Conservation (phyloP, 2,888 invertebrate genomes). For the Mesochorus sp. region DNA sequence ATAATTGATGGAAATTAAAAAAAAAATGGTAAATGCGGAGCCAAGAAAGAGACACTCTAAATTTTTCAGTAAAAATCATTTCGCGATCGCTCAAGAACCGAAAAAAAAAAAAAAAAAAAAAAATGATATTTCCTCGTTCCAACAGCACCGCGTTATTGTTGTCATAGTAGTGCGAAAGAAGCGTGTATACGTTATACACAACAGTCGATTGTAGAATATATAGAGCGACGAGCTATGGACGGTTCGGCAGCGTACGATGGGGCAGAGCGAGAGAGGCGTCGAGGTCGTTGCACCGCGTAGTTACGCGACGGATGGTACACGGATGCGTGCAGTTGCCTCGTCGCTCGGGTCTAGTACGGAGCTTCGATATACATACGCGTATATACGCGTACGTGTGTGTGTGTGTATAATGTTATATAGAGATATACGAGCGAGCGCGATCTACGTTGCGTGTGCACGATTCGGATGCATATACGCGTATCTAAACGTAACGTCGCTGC, state of each 20-base stretch:
- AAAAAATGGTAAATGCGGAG: no score
- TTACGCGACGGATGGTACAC: constrained; percentile 74
- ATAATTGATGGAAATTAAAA: no score
- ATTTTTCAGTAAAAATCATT: no score
- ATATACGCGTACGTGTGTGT: not conserved
- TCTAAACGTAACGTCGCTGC: no score
- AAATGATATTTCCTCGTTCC: no score
- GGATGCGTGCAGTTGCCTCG: constrained; percentile 67
- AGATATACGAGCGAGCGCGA: no score
- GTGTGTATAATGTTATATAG: constrained; percentile 7
- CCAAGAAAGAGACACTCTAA: no score
- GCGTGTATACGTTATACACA: not conserved
- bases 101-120: no score
- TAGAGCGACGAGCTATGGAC: constrained; percentile 29
- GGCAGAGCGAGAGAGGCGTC: constrained; percentile 64
- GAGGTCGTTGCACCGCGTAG: constrained; percentile 77
- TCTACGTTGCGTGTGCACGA: no score
- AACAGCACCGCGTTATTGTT: no score
- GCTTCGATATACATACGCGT: constrained; percentile 30
- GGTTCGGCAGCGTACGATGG: constrained; percentile 39
- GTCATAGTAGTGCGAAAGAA: not conserved
- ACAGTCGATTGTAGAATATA: constrained; percentile 19
- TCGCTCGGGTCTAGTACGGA: constrained; percentile 59
- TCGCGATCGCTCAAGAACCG: no score
- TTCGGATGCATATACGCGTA: constrained; percentile 49